Base-by-base conservation (phyloP, 2,797 vertebrate genomes). In the Sebastes melanostomus region DNA sequence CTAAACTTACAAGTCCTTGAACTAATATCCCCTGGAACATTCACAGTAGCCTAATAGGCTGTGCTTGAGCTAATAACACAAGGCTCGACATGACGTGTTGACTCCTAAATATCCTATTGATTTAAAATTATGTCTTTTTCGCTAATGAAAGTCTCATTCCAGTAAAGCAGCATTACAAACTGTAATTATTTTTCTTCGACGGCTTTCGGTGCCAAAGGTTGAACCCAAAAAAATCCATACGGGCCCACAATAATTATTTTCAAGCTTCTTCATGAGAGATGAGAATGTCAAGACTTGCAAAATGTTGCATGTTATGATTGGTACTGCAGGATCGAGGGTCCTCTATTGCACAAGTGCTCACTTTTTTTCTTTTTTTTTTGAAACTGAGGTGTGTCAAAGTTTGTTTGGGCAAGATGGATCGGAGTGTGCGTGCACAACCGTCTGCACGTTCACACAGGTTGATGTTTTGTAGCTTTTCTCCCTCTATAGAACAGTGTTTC, bases 211-310 rank as follows among this genome's bases (percentile, higher is more conserved):
- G 72, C 13, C 36, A 77, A 61, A 75, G 56, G 25, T 83, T 70
- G 32, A 78, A 79, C 12, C 30, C 38, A 12, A 42, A 83, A 50
- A 81, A 81, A 83, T 84, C 77, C 72, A 83, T 73, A 58, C 6
- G 1, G 20, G 36, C 14, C 46, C 59, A 36, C 24, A 16, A 38
- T 3, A 52, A 54, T 71, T 36, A 77, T 80, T 79, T 77, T 79
- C 81, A 54, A 16, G 67, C 46, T 74, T 72, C 30, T n/a, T 66
- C 32, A 67, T 65, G 52, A n/a, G 46, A 72, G 27, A 67, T 70
- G 50, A 74, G 30, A 84, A 82, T 78, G 67, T 59, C 56, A 70
- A 55, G 62, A 77, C 32, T 56, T 89, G 70, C 24, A 38, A 58
- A 74, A 52, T 75, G 14, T 50, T 68, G 29, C 10, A 34, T 67